phyloP scores from a whole-genome alignment of 1,140 invertebrate species.

The Cydia strobilella region DNA sequence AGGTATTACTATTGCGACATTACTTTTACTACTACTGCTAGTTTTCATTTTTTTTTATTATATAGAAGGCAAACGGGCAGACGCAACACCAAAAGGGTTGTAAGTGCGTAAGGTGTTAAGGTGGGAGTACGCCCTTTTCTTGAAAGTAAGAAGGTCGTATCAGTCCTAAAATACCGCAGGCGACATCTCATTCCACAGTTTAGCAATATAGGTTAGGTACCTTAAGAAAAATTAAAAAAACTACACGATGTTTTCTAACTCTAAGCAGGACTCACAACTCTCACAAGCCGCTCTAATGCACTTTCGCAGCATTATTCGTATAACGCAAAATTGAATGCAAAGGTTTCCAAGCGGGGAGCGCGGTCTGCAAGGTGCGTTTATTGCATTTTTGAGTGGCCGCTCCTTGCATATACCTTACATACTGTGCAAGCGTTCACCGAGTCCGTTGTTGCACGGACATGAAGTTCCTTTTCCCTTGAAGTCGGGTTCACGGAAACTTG shows the following conservation, averaged over 20 bases:
- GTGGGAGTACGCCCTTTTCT: no score
- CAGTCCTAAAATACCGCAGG: no score
- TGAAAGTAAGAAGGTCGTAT: no score
- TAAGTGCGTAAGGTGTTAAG: no score
- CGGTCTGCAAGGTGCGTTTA: slow-evolving; percentile 45
- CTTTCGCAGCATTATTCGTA: slow-evolving; percentile 31
- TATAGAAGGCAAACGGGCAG: no score
- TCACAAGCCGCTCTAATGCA: not conserved
- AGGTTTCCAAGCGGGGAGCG: not conserved
- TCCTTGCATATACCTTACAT: slow-evolving; percentile 5
- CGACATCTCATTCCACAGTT: no score
- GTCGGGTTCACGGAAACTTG: not conserved
- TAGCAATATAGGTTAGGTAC: no score
- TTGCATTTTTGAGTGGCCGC: slow-evolving; percentile 47
- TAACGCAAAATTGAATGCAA: slow-evolving; percentile 19
- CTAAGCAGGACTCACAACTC: not conserved
- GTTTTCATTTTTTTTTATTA: no score
- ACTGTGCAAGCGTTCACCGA: not conserved
- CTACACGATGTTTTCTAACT: not conserved
- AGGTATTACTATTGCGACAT: no score
- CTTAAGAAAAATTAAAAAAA: not conserved
- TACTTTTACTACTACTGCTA: no score
- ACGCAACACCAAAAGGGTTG: no score
- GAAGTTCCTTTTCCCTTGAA: not conserved
- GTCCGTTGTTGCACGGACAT: not conserved